A percentile compares a stretch with the other conserved stretches of the same genome.
Conservation (phyloP, 2,888 invertebrate genomes). For the Cryptophagus acutangulus region DNA sequence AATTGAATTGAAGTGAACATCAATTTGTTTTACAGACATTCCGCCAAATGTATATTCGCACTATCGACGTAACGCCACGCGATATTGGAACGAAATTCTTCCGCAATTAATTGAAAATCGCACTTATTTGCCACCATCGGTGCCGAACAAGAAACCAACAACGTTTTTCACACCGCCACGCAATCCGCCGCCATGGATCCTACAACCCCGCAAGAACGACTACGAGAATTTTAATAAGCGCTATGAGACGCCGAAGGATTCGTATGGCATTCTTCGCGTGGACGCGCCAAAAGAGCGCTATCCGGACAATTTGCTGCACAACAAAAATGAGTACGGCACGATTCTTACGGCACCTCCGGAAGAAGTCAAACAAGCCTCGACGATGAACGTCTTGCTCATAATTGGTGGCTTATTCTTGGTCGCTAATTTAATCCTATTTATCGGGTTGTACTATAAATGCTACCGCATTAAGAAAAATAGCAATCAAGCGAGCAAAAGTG, state of each 20-base stretch:
- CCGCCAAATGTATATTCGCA: slow-evolving; percentile 69
- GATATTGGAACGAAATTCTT: slow-evolving; percentile 79
- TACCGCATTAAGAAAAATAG: slow-evolving; percentile 53
- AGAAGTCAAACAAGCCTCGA: slow-evolving; percentile 37
- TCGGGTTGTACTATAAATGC: slow-evolving; percentile 63
- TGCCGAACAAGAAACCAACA: slow-evolving; percentile 31
- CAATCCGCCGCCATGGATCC: slow-evolving; percentile 22
- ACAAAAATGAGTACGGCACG: slow-evolving; percentile 32
- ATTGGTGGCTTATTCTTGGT: slow-evolving; percentile 67
- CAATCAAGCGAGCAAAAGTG: slow-evolving; percentile 48
- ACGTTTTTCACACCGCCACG: slow-evolving; percentile 6
- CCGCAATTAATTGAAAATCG: slow-evolving; percentile 51
- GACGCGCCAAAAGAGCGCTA: slow-evolving; percentile 17
- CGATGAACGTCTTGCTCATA: slow-evolving; percentile 59
- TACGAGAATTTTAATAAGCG: slow-evolving; percentile 30
- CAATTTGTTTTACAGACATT: slow-evolving; percentile 57
- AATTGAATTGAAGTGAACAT: background rate
- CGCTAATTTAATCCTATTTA: slow-evolving; percentile 66
- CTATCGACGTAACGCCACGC: slow-evolving; percentile 73
- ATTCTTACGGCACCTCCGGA: slow-evolving; percentile 47
- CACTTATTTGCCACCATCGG: slow-evolving; percentile 16
- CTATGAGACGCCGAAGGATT: background rate
- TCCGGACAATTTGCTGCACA: slow-evolving; percentile 25
- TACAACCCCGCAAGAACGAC: slow-evolving; percentile 15
- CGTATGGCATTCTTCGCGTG: slow-evolving; percentile 23